Evolutionary conservation across 2,113 vertebrate species (phyloP), one percentile per base, ranked within the genome.

Genomic region (Heloderma charlesbogerti): DNA sequence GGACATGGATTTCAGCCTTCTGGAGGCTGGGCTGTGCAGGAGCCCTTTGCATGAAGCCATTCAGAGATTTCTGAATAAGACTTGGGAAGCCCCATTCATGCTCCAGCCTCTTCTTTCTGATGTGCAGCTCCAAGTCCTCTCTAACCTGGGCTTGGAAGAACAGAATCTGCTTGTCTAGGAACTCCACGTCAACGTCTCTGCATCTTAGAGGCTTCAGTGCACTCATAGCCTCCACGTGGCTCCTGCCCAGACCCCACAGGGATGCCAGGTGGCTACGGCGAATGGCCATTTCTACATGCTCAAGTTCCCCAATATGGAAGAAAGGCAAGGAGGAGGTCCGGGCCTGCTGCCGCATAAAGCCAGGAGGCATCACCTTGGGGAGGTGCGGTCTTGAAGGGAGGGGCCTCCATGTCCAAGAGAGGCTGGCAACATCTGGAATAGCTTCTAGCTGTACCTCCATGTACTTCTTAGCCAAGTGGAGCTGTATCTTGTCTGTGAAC

Each of bases 121-220:
- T 31, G 34, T 93, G 91, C 57, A 74, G 87, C 43, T 95, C 93
- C 29, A 94, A 77, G 29, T 8, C 71, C 18, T 88, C 91, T 29
- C 78, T 89, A 43, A 22, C 85, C 27, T 90, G 80, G 43, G 20
- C 67, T 27, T 60, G n/a, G 45, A 92, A 43, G 13, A 90, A 91
- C 2, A 12, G 25, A 7, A 66, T 69, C 34, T 75, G 85, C 18
- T n/a, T 27, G 16, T 37, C 51, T 0, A 13, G 37, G 37, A 67
- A 40, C 12, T 22, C 54, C 3, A 74, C 18, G 10, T 9, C 31
- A 22, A 5, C 15, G 22, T 48, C n/a, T 3, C 20, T 13, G 6
- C 37, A 12, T 22, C 7, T 48, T 6, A 15, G 15, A 4, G 29
- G 60, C 51, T 16, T 57, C 45, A 63, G 48, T 37, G 80, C 86